Evolutionary conservation across 30 jellyfish, hydroid and myxozoan species (phyloP), one percentile per base, ranked within the genome.

Genomic region (Aurelia coerulea): DNA sequence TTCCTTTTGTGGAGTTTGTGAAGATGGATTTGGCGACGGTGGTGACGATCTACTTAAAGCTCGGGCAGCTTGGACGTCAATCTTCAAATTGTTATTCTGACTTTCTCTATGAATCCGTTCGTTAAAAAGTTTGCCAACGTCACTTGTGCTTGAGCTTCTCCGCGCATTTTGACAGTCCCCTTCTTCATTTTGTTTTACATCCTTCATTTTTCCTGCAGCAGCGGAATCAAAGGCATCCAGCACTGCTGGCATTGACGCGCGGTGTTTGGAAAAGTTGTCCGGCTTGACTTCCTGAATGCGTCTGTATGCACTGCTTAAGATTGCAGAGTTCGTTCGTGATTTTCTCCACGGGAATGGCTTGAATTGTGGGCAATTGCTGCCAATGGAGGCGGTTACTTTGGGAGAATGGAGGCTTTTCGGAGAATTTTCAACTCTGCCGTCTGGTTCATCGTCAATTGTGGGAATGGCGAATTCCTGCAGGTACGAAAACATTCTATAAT

Each of bases 301-400:
- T 49, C 93, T 76, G 67, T 84, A 80, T 2, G 96, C 98, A 51
- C 98, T 91, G 62, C 76, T 79, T 73, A 91, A 75, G 5, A 91
- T 68, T n/a, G 90, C 97, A 5, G 90, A 34, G 37, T 73, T 78
- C 60, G 90, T 74, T 69, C 96, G 68, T 14, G 65, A 37, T 32
- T 74, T 65, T 87, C 76, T 86, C 98, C 97, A 91, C 5, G 95
- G 95, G 86, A 69, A 83, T 4, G 80, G 81, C 73, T 19, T 64
- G 19, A 42, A 51, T 51, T 6, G 56, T 46, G 56, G 56, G 56
- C 56, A 4, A 46, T 46, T 46, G 14, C 15, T 46, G 56, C 56
- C 56, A 46, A 6, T 7, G 56, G 56, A 46, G 56, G 56, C 56
- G 6, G 6, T 46, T 9, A 9, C 60, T 67, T 67, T 67, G 58